A percentile compares a stretch with the other conserved stretches of the same genome.
These are phyloP conservation scores for Dryobota labecula DNA, from an alignment of 2,888 invertebrate species.

Conservation along the genomic window DNA sequence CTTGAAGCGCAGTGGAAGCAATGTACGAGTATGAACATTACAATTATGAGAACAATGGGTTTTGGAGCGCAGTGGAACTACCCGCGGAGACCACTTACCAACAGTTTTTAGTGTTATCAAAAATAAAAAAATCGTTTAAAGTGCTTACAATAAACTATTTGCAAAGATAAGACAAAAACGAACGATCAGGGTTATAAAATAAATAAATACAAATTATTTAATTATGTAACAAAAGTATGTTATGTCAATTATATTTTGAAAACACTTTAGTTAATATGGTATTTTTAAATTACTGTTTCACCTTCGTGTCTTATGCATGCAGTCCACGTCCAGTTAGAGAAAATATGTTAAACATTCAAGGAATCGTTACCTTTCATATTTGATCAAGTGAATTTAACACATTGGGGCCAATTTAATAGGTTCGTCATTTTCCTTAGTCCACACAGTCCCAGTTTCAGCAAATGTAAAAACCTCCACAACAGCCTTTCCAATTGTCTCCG, in stretches of 20 bases:
- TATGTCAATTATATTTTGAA: background rate
- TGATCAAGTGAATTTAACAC: constrained; percentile 9
- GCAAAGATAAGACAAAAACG: background rate
- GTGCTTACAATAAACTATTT: background rate
- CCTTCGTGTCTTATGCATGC: background rate
- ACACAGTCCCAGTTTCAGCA: constrained; percentile 55
- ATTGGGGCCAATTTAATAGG: constrained; percentile 44
- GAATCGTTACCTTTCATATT: background rate
- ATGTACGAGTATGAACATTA: no score
- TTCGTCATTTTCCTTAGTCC: constrained; percentile 43
- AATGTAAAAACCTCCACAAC: constrained; percentile 48
- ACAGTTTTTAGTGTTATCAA: constrained; percentile 2
- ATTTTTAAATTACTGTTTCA: background rate
- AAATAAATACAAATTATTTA: no score
- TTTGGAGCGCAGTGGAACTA: no score
- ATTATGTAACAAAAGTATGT: background rate
- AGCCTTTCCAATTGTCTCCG: constrained; percentile 59
- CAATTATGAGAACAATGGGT: no score
- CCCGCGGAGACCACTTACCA: background rate
- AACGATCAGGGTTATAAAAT: background rate
- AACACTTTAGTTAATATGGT: background rate
- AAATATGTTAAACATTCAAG: background rate
- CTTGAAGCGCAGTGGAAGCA: no score
- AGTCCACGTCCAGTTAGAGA: background rate
- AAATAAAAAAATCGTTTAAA: no score